Conservation (phyloP, 1,140 invertebrate species). For the Drosophila pachea region DNA sequence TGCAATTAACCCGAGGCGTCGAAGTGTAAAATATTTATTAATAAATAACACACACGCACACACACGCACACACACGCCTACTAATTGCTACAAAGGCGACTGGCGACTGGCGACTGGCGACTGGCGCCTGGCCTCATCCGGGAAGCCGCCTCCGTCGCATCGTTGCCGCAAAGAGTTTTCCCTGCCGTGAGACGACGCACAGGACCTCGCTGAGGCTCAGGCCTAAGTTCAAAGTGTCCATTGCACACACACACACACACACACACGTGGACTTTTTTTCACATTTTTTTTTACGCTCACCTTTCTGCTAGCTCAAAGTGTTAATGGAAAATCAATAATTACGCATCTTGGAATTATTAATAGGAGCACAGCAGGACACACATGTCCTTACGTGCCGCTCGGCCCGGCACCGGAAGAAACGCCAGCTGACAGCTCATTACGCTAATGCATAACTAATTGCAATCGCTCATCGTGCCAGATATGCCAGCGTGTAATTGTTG, state of each 20-base stretch:
- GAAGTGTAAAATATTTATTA: constrained; percentile 76
- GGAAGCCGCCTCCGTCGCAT: constrained; percentile 21
- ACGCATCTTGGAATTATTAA: constrained; percentile 78
- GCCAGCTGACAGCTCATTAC: constrained; percentile 16
- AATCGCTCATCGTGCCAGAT: neutral
- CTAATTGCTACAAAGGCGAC: constrained; percentile 74
- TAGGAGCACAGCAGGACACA: constrained; percentile 38
- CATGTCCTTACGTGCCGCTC: constrained; percentile 5
- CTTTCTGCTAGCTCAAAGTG: constrained; percentile 60
- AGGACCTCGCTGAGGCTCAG: constrained; percentile 49
- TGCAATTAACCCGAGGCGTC: constrained; percentile 70
- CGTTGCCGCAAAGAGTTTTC: constrained; percentile 59
- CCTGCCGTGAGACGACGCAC: constrained; percentile 52
- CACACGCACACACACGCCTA: constrained; percentile 46
- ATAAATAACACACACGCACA: constrained; percentile 60
- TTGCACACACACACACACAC: constrained; percentile 37
- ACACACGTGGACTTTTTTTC: constrained; percentile 58
- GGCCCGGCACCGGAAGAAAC: neutral
- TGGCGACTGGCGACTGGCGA: constrained; percentile 14
- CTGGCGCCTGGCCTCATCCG: neutral
- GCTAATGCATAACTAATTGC: constrained; percentile 9
- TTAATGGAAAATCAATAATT: constrained; percentile 78
- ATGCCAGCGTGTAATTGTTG: no score
- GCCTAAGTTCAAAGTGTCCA: constrained; percentile 70
- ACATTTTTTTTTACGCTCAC: constrained; percentile 34